Base-by-base conservation (phyloP, 2,888 invertebrate genomes). In the Spisula subtruncata region DNA sequence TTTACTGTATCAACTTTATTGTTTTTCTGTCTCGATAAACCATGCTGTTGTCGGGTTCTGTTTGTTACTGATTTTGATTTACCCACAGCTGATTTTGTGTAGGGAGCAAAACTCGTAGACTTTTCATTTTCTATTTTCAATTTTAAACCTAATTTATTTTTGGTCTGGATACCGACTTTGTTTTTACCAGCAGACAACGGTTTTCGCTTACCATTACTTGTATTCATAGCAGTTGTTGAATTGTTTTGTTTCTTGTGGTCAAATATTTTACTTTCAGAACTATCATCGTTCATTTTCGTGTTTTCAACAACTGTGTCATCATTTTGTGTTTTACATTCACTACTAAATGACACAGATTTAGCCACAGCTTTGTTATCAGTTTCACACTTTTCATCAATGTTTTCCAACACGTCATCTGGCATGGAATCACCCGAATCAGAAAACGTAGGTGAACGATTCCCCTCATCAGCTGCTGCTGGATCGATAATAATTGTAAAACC, bases 401-500 rank as follows among this genome's bases (percentile, higher is more conserved):
- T 1, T n/a, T 84, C 75, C 29, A 20, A 12, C n/a, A 29, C 32
- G 29, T 75, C 84, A 29, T 84, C 75, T 32, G 32, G 56, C 29
- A 20, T 16, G 32, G 20, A 20, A 25, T 66, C 81, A 8, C 66
- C 60, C 0, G 81, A 81, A 25, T 81, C 66, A 25, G 81, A 81
- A 12, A 56, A 81, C 12, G 35, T 25, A 2, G 56, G 80, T 18
- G 86, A 79, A 20, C 25, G 46, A 41, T 85, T 79, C 20, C 79
- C 79, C 12, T 83, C 54, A 18, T 88, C 83, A 83, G 83, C 87
- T 8, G 83, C 87, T 8, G 84, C 86, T 2, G 86, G 86, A 54
- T 83, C 88, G 48, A 91, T 86, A 25, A 82, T 86, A 0, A 91
- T 91, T 48, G 87, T 88, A 81, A 91, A 91, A 25, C 91, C 91